Base-by-base conservation (phyloP, 2,113 vertebrate genomes). In the Stomatorhinus ivindoensis region DNA sequence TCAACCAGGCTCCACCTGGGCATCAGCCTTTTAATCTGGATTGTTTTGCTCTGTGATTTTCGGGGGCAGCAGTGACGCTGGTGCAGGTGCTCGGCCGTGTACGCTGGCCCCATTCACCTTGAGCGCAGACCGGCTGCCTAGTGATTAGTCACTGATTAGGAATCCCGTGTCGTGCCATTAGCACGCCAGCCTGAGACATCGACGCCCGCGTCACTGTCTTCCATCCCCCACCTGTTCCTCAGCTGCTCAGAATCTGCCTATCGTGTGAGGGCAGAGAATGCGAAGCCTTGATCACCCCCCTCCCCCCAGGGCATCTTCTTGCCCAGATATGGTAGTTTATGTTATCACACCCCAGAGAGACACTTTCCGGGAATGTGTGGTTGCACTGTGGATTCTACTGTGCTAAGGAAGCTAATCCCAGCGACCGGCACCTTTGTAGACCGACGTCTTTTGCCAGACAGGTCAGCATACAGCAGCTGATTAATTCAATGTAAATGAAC, bases 401-500 rank as follows among this genome's bases (percentile, higher is more conserved):
- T 7, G 73, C 35, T 80, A 7, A 5, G 73, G 35, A 80, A 80
- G 35, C 42, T 42, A 19, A 35, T 19, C 73, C 27, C 73, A 19
- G 13, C 73, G 19, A 42, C 73, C 10, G 17, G 35, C 73, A 80
- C 73, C 9, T 69, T 69, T 27, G 10, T 69, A 4, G 61, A 69
- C 15, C 0, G 10, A 69, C 11, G 9, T 27, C 61, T 69, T 69
- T 31, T 31, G 31, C 8, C n/a, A 3, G n/a, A 1, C 61, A 31
- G 82, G 8, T 24, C 19, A n/a, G 21, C 8, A 21, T 47, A 24
- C 24, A 80, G 65, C 73, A 58, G 27, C 69, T 91, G 50, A 91
- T 90, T 93, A 90, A 93, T 92, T 92, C 73, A 91, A 87, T 90
- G 76, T 88, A 91, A 91, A 92, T 58, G 80, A 91, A 91, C 87